Conservation (phyloP, 2,888 invertebrate genomes). For the Drosophila fungiperda region DNA sequence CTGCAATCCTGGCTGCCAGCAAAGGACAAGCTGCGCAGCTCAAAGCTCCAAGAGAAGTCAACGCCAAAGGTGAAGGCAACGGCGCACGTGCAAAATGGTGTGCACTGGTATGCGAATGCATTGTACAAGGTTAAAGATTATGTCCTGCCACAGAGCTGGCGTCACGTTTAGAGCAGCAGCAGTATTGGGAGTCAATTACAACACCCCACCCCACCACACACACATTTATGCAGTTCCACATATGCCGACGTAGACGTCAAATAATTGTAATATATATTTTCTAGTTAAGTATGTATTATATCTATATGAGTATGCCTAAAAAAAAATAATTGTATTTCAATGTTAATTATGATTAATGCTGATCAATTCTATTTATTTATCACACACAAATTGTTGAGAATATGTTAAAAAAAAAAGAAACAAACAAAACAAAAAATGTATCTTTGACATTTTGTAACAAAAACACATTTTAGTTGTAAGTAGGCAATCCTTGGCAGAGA, state of each 20-base stretch:
- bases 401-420: slow-evolving; percentile 16
- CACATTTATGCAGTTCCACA: slow-evolving; percentile 41
- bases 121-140: slow-evolving; percentile 91
- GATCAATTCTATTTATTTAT: slow-evolving; percentile 76
- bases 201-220: slow-evolving; percentile 12
- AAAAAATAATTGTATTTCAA: slow-evolving; percentile 68
- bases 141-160: slow-evolving; percentile 88
- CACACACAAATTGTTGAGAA: slow-evolving; percentile 30
- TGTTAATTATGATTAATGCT: slow-evolving; percentile 75
- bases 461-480: slow-evolving; percentile 65
- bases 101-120: slow-evolving; percentile 95
- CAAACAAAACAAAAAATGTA: slow-evolving; percentile 12
- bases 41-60: slow-evolving; percentile 11
- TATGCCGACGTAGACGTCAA: slow-evolving; percentile 46
- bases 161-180: slow-evolving; percentile 77
- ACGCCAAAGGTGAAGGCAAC: slow-evolving; percentile 34
- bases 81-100: slow-evolving; percentile 86
- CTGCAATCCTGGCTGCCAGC: slow-evolving; percentile 84
- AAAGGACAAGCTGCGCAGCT: slow-evolving; percentile 68
- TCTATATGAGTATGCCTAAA: slow-evolving; percentile 39
- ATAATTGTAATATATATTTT: slow-evolving; percentile 73
- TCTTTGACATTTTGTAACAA: slow-evolving; percentile 52
- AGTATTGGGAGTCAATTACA: slow-evolving; percentile 10
- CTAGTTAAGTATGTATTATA: slow-evolving; percentile 69
- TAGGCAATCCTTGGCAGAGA: slow-evolving; percentile 70